A percentile compares a stretch with the other conserved stretches of the same genome.
Conservation (phyloP, 1,140 invertebrate genomes). For the Hylaeus anthracinus region DNA sequence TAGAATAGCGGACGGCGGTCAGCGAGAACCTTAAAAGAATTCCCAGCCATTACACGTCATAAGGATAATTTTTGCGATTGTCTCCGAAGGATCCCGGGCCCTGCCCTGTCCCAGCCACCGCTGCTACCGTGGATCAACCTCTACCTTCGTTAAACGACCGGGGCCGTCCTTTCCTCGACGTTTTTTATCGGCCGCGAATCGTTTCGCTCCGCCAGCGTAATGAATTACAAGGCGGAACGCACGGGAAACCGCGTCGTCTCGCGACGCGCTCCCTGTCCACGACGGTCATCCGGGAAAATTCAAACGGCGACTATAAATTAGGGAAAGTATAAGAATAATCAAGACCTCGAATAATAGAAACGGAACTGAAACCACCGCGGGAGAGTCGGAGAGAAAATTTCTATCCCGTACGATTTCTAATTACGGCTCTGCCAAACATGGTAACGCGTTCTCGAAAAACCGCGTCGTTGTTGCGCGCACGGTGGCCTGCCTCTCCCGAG, state of each 20-base stretch:
- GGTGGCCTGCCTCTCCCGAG: neutral
- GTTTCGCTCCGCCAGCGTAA: slow-evolving; percentile 67
- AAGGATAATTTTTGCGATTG: slow-evolving; percentile 78
- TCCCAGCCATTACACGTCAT: slow-evolving; percentile 77
- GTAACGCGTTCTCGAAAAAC: neutral
- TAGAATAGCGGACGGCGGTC: slow-evolving; percentile 61
- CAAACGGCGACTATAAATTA: too few species aligned
- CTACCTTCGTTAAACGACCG: slow-evolving; percentile 69
- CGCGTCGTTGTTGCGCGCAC: neutral
- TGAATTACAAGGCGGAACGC: slow-evolving; percentile 70
- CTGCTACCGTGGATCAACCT: neutral
- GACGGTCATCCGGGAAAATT: neutral
- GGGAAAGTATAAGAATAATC: too few species aligned
- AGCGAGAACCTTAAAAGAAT: slow-evolving; percentile 72
- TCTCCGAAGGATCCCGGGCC: slow-evolving; percentile 57
- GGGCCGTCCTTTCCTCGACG: slow-evolving; percentile 19
- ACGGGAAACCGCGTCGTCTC: slow-evolving; percentile 38
- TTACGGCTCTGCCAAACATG: neutral
- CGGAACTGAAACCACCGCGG: too few species aligned
- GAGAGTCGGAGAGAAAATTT: too few species aligned
- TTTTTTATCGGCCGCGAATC: slow-evolving; percentile 71
- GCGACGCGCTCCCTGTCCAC: neutral
- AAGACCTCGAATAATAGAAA: too few species aligned
- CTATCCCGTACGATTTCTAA: too few species aligned
- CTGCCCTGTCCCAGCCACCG: neutral